Base-by-base conservation (phyloP, 1,140 invertebrate genomes). In the Battus philenor region DNA sequence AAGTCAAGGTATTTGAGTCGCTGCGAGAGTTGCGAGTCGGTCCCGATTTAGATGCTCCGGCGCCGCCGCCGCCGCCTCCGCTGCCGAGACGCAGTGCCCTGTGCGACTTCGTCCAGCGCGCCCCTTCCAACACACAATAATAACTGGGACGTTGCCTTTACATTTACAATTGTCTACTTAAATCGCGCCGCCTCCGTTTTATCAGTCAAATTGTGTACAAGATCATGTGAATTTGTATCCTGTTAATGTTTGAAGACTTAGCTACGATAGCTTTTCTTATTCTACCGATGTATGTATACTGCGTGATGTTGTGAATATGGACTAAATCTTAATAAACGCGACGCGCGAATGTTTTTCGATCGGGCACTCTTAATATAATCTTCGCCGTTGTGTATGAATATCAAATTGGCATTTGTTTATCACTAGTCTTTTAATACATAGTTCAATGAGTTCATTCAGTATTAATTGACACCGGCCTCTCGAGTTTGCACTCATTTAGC, bases 1-100 rank as follows among this genome's bases (percentile, higher is more conserved):
- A 85, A 85, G 80, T 85, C 80, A 85, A 85, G 80, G 80, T 84
- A 85, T 82, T 81, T 82, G 77, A 85, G 77, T 78, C 76, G 79
- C 68, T 62, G 75, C 65, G 75, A 77, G 77, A 82, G 51, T 79
- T 70, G 75, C 66, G 70, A 81, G 73, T 72, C 75, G 73, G 75
- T 84, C 75, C 77, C 78, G 72, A 79, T 80, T 84, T 82, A 84
- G 77, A 75, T 81, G 77, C 72, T 67, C 76, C 73, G 69, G 76
- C 78, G 77, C 71, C 81, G 76, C 68, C 69, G 65, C 58, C 75
- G 58, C 62, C 78, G 58, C 50, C 55, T 61, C 66, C 70, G 78
- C n/a, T n/a, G n/a, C 62, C 65, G 68, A 71, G 70, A 73, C 77
- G 72, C 82, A 81, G 77, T 84, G 68, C 72, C 70, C 68, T 68